Base-by-base conservation (phyloP, 2,888 invertebrate genomes). In the Horisme vitalbata region DNA sequence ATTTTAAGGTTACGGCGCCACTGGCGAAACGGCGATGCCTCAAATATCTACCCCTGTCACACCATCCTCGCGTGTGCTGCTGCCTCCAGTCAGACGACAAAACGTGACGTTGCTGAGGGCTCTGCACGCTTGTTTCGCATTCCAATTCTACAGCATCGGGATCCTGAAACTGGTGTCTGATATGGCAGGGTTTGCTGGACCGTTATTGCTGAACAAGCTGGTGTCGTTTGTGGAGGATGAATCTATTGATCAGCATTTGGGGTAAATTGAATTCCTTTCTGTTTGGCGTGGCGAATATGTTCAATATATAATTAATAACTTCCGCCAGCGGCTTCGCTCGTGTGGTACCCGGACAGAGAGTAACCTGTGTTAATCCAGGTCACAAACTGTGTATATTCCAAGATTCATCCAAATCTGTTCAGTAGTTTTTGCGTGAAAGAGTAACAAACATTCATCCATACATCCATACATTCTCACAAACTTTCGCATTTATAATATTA, bases 61-160 rank as follows among this genome's bases (percentile, higher is more conserved):
- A 1, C 83, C 88, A 0, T 78, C 78, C 1, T 68, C 82, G 0
- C 76, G 87, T 1, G 78, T 88, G 1, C 59, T 76, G 4, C 58
- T 86, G 8, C 76, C 83, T 0, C 71, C 79, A 0, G 52, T 65
- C 12, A 75, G 83, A 2, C 71, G 86, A 1, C 86, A 86, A 33
- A 90, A 90, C 55, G 85, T 90, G 3, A 91, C 94, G 0, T 70
- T 96, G 6, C 73, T 96, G 0, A 89, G 91, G 63, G 93, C 95
- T 0, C 79, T 97, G 30, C 95, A 96, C 73, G 88, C 87, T 45
- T 93, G 94, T 63, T 97, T 96, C 72, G 96, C 96, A 28, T 70
- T 92, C 41, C 94, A 96, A 70, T 97, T 97, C 85, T 97, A 97
- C 71, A 91, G 93, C 27, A 93, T 98, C 63, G 98, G 97, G 20